A percentile compares a stretch with the other conserved stretches of the same genome.
Evolutionary conservation across 2,888 invertebrate species (phyloP).

Genomic region (Gandaritis pyraliata): DNA sequence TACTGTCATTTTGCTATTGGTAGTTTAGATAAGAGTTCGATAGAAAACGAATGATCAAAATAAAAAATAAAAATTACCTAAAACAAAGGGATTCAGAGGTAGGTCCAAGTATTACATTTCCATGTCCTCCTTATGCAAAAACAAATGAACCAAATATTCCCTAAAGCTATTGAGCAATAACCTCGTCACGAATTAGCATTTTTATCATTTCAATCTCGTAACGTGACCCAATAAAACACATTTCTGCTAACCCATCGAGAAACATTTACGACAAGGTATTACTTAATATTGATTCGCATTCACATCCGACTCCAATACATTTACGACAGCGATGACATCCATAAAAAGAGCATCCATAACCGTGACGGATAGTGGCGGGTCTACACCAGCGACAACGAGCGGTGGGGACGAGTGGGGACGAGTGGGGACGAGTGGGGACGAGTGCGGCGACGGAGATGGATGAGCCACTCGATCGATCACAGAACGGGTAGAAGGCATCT

Average conservation of each 20-base stretch:
- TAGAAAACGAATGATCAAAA: no score
- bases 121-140: no score
- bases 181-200: slow-evolving; percentile 17
- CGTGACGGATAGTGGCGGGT: slow-evolving; percentile 35
- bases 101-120: no score
- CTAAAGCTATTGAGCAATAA: slow-evolving; percentile 19
- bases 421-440: slow-evolving; percentile 19
- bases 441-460: slow-evolving; percentile 32
- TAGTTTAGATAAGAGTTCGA: no score
- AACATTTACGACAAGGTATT: slow-evolving; percentile 29
- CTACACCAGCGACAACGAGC: slow-evolving; percentile 37
- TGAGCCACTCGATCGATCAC: slow-evolving; percentile 39
- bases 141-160: background rate
- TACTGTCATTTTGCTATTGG: no score
- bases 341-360: slow-evolving; percentile 33
- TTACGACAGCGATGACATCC: slow-evolving; percentile 35
- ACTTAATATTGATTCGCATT: slow-evolving; percentile 31
- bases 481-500: slow-evolving; percentile 26
- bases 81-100: no score
- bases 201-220: slow-evolving; percentile 19
- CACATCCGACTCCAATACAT: slow-evolving; percentile 32
- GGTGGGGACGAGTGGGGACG: slow-evolving; percentile 23
- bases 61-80: no score
- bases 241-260: slow-evolving; percentile 26
- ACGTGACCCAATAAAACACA: slow-evolving; percentile 27